Evolutionary conservation across 2,113 vertebrate genomes (phyloP).

Genomic region (Cathartes aura): DNA sequence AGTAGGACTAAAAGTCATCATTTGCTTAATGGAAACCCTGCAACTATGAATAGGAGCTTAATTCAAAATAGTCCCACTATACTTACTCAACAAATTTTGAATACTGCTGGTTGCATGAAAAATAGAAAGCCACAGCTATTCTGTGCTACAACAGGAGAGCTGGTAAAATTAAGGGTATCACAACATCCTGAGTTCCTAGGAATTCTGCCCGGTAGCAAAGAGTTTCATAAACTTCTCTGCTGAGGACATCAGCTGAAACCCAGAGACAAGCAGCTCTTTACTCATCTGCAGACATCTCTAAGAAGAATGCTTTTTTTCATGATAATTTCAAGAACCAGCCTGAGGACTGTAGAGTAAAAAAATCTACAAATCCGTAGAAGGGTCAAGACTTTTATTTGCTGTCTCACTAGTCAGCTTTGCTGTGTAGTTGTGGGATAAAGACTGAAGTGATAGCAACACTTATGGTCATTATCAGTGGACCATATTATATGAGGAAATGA

Average conservation of each 20-base stretch:
- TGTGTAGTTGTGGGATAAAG: neutral
- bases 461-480: neutral
- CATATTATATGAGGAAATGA: neutral
- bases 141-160: neutral
- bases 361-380: neutral
- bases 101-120: neutral
- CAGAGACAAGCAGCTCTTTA: neutral
- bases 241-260: neutral
- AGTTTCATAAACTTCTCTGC: neutral
- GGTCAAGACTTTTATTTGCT: neutral
- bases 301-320: neutral
- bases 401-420: neutral
- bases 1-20: neutral
- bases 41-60: neutral
- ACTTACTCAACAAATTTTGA: neutral
- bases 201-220: neutral
- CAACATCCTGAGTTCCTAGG: neutral
- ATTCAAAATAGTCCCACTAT: neutral
- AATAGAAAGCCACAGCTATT: neutral
- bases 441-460: neutral
- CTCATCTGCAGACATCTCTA: neutral
- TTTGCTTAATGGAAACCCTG: neutral
- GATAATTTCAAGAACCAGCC: neutral
- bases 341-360: neutral
- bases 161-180: neutral